phyloP scores from a whole-genome alignment of 2,888 invertebrate genomes.

The Aporophyla nigra region DNA sequence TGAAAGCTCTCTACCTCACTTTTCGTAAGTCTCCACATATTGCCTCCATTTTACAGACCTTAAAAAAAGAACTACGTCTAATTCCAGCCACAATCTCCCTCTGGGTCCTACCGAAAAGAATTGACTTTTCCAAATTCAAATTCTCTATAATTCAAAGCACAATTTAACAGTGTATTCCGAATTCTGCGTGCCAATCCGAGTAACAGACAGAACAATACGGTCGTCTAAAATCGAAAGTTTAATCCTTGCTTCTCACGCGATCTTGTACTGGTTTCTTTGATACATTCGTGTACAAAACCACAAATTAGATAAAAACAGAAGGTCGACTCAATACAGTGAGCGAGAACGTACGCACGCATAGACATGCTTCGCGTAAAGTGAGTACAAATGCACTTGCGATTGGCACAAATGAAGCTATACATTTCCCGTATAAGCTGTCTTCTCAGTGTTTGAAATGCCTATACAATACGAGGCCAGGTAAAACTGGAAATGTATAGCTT shows the following conservation, averaged over 20 bases:
- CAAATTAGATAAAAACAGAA: constrained; percentile 18
- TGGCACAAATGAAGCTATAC: too few relatives aligned
- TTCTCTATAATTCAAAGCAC: background rate
- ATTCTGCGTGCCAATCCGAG: constrained; percentile 39
- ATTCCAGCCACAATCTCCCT: background rate
- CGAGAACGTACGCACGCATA: background rate
- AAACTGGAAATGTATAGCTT: too few relatives aligned
- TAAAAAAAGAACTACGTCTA: background rate
- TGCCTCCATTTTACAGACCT: background rate
- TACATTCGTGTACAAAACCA: constrained; percentile 7
- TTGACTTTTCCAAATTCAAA: background rate
- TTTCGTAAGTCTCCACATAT: background rate
- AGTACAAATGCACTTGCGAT: background rate
- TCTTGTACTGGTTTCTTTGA: constrained; percentile 36
- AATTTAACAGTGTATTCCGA: constrained; percentile 33
- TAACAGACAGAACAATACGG: constrained; percentile 39
- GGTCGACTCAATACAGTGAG: background rate
- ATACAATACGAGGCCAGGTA: too few relatives aligned
- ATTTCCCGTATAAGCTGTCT: too few relatives aligned
- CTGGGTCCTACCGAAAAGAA: too few relatives aligned
- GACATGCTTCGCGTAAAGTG: constrained; percentile 1
- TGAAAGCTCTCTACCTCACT: background rate
- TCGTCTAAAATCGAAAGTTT: constrained; percentile 61
- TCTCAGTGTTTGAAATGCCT: too few relatives aligned
- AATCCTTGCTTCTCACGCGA: constrained; percentile 58